phyloP scores from a whole-genome alignment of 2,797 vertebrate species.

The Leucoraja ocellata region DNA sequence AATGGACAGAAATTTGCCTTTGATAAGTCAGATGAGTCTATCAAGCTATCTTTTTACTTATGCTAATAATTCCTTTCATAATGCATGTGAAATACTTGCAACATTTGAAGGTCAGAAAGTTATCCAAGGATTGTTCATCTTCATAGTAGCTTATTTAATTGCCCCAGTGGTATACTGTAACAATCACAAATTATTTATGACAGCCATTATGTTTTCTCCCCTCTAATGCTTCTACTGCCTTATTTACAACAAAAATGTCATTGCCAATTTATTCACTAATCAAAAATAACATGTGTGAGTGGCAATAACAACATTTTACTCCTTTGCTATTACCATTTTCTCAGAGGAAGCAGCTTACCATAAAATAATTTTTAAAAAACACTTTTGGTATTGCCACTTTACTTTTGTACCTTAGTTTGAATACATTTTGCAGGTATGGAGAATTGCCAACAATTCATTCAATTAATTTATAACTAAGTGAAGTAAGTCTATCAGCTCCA shows the following conservation, averaged over 20 bases:
- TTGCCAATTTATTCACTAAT: background rate
- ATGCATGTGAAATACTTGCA: background rate
- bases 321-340: background rate
- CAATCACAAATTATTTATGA: background rate
- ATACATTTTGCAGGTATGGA: too few relatives aligned
- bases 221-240: background rate
- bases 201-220: conserved; percentile 4
- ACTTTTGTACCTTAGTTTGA: background rate
- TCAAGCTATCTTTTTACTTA: background rate
- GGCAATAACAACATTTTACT: background rate
- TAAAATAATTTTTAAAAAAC: background rate
- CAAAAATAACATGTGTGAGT: background rate
- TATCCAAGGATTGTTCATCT: background rate
- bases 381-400: background rate
- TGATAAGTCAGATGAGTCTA: background rate
- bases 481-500: background rate
- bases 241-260: background rate
- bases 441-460: background rate
- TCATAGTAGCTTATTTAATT: background rate
- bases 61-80: background rate
- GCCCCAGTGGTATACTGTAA: background rate
- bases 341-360: background rate
- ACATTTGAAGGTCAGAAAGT: conserved; percentile 18
- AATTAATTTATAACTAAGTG: background rate
- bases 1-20: background rate